phyloP scores from a whole-genome alignment of 2,888 invertebrate genomes.

The Alloplasta piceator region DNA sequence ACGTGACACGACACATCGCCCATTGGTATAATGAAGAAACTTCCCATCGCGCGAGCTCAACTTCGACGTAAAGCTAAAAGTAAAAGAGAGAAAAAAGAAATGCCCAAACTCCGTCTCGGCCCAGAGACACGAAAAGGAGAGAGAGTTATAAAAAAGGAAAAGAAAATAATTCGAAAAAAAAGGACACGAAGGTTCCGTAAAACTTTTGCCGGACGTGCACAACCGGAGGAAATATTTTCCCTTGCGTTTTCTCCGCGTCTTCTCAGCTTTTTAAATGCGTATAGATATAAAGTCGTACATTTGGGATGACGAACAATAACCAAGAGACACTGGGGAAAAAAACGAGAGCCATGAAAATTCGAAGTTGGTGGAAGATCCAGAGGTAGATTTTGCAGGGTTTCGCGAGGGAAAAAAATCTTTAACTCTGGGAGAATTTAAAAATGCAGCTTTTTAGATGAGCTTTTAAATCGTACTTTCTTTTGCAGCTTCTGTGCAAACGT shows the following conservation, averaged over 20 bases:
- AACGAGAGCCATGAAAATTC: neutral
- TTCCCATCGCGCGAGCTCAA: constrained; percentile 61
- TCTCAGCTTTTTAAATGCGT: neutral
- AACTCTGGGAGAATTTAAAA: neutral
- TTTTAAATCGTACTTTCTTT: neutral
- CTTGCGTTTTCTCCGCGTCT: constrained; percentile 19
- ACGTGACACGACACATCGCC: constrained; percentile 69
- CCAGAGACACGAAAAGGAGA: constrained; percentile 28
- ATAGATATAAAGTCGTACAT: neutral
- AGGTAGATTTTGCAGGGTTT: neutral
- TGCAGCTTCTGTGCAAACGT: too few relatives aligned
- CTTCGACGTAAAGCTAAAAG: constrained; percentile 38
- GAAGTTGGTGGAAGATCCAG: neutral
- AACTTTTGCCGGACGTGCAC: constrained; percentile 48
- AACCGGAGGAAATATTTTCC: constrained; percentile 37
- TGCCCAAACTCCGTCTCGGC: constrained; percentile 14
- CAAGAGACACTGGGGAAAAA: neutral
- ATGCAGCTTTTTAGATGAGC: neutral
- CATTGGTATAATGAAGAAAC: constrained; percentile 76
- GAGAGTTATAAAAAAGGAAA: constrained; percentile 30
- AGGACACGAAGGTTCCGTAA: constrained; percentile 40
- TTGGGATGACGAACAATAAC: neutral
- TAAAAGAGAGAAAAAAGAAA: constrained; percentile 61
- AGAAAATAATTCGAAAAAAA: constrained; percentile 1
- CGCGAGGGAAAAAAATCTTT: neutral